Conservation (phyloP, 2,888 invertebrate genomes). For the Margaritifera margaritifera region DNA sequence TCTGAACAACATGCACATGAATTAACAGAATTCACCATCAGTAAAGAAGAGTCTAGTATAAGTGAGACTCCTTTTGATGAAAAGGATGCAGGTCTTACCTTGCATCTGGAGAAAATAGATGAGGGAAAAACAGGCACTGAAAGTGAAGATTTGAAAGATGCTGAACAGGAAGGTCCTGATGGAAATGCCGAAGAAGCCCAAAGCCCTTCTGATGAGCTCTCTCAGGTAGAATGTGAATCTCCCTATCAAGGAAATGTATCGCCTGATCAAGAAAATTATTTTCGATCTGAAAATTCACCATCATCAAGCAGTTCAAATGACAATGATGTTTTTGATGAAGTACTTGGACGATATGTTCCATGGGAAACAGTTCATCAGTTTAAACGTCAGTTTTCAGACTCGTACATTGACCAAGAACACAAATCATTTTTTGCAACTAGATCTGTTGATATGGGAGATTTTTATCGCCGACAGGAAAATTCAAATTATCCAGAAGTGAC, state of each 20-base stretch:
- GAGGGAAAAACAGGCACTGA: conserved; percentile 38
- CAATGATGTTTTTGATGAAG: conserved; percentile 64
- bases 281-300: conserved; percentile 5
- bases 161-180: neutral
- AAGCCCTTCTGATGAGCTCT: conserved; percentile 3
- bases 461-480: conserved; percentile 48
- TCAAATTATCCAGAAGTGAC: conserved; percentile 26
- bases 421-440: conserved; percentile 36
- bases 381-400: conserved; percentile 63
- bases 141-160: conserved; percentile 65
- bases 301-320: conserved; percentile 46
- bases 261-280: neutral
- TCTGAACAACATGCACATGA: neutral
- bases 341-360: conserved; percentile 55
- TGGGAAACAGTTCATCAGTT: conserved; percentile 66
- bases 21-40: neutral
- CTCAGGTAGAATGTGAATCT: neutral
- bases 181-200: neutral
- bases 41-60: neutral
- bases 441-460: conserved; percentile 62
- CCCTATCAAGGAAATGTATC: conserved; percentile 35
- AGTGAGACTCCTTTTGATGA: neutral
- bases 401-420: conserved; percentile 54
- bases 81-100: neutral
- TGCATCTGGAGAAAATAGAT: neutral